A percentile compares a stretch with the other conserved stretches of the same genome.
These are phyloP conservation scores for Globicephala melas DNA, from an alignment of 2,113 vertebrate species.

Conservation along the genomic window DNA sequence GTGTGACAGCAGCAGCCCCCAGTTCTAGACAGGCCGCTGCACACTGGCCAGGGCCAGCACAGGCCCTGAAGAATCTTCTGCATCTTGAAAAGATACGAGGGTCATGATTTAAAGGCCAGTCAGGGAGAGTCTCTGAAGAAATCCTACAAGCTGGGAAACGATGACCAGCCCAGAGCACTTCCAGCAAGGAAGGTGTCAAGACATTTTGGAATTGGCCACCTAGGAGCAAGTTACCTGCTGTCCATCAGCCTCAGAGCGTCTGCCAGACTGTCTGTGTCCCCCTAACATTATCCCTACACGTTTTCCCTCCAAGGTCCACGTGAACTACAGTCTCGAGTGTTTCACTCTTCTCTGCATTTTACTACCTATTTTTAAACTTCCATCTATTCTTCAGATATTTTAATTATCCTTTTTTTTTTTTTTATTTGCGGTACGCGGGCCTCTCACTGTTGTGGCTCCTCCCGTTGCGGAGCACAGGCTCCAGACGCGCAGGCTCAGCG, in stretches of 20 bases:
- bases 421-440: no score
- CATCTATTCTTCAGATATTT: not conserved
- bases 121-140: not conserved
- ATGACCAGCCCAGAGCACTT: not conserved
- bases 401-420: not conserved
- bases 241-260: not conserved
- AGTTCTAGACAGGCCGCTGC: accelerated
- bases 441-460: no score
- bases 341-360: not conserved
- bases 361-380: not conserved
- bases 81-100: not conserved
- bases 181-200: not conserved
- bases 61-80: not conserved
- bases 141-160: not conserved
- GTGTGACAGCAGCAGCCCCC: not conserved
- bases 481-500: no score
- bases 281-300: not conserved
- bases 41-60: not conserved
- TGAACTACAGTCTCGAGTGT: not conserved
- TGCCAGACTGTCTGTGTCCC: not conserved
- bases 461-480: no score
- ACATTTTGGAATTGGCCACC: not conserved
- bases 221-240: not conserved
- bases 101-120: not conserved
- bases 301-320: not conserved